Percentiles rank a stretch among this genome's conserved stretches.
phyloP scores from a whole-genome alignment of 2,797 vertebrate species.

The Mergus octosetaceus region DNA sequence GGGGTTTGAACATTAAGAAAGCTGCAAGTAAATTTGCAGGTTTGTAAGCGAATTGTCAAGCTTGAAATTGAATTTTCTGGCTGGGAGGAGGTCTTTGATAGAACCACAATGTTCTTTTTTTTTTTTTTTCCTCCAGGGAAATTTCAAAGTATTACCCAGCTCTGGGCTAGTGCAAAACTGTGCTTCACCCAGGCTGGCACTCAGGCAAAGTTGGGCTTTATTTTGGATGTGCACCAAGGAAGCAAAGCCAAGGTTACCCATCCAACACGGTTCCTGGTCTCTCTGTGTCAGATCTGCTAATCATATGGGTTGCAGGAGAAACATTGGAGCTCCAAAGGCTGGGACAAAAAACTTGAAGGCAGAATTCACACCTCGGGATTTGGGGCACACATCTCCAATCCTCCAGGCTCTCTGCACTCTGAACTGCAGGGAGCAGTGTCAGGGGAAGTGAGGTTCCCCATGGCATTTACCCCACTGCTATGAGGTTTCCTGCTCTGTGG shows the following conservation, averaged over 20 bases:
- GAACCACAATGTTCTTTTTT: background rate
- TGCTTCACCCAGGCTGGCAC: background rate
- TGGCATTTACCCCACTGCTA: background rate
- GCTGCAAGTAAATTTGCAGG: background rate
- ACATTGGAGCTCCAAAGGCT: background rate
- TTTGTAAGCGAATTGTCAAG: background rate
- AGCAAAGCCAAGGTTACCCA: background rate
- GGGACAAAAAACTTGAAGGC: background rate
- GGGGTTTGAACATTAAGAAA: slow-evolving; percentile 6
- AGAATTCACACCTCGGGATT: background rate
- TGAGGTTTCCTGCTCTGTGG: background rate
- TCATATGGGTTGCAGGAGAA: background rate
- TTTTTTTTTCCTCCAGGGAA: background rate
- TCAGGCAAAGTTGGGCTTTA: fast-evolving
- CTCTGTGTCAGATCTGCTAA: background rate
- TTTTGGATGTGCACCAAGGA: background rate
- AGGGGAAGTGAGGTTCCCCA: background rate
- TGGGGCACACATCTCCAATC: background rate
- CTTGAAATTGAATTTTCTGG: slow-evolving; percentile 30
- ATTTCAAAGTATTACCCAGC: background rate
- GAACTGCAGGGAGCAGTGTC: too few relatives aligned
- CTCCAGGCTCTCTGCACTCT: background rate
- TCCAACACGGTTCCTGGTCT: background rate
- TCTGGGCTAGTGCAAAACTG: background rate
- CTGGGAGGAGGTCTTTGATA: background rate